Base-by-base conservation (phyloP, 2,797 vertebrate species). In the Enteromius anoplus region DNA sequence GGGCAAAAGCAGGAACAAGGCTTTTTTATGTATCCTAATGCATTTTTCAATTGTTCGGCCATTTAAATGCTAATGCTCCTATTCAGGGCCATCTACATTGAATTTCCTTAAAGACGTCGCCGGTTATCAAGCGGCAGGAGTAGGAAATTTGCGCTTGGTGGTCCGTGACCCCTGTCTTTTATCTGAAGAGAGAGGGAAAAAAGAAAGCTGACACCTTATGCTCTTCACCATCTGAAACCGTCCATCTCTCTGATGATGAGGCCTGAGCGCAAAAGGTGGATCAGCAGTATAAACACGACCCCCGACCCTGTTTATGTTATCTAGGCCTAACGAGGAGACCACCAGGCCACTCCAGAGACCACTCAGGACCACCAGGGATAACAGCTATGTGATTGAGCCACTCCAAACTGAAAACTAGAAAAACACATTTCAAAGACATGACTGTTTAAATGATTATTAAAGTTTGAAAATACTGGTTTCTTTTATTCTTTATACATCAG, bases 21-120 rank as follows among this genome's bases (percentile, higher is more conserved):
- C 51, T 23, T 45, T 71, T 68, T 68, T 69, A 83, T 68, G 70
- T 58, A n/a, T 45, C n/a, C 72, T 78, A 29, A 84, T 76, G 42
- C 55, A 29, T 85, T 83, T 64, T 77, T 72, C 76, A 49, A 83
- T 60, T 55, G 58, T 77, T 69, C 51, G 5, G 12, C 77, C 60
- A 87, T 87, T 85, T 80, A 83, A 85, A 87, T 87, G 83, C 71
- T 80, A 83, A 83, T 85, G 76, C 4, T 55, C 15, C 53, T 19
- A 76, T 87, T 69, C 73, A 37, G 19, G n/a, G 65, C 37, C 26
- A 40, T 73, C 71, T 58, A 76, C 65, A 58, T 72, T 77, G 64
- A 76, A 80, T 80, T 80, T 73, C 76, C 64, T 81, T 53, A 34
- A 53, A 60, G 62, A 75, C 45, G 1, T 62, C 70, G 19, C 42